phyloP scores from a whole-genome alignment of 1,140 invertebrate genomes.

The Physella acuta region DNA sequence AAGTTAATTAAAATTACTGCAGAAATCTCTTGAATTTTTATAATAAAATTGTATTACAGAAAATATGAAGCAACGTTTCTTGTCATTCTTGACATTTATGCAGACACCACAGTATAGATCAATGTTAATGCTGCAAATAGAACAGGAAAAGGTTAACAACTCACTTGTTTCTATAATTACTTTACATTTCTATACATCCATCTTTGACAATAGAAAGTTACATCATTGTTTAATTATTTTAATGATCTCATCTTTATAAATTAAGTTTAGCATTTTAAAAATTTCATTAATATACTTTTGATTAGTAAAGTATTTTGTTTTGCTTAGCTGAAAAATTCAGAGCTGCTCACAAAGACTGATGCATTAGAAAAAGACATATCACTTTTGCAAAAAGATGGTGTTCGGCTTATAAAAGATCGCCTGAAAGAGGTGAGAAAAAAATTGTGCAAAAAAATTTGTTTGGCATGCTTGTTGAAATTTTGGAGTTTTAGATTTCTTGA shows the following conservation, averaged over 20 bases:
- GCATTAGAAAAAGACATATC: slow-evolving; percentile 90
- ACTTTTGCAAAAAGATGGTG: slow-evolving; percentile 85
- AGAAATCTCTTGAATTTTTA: no score
- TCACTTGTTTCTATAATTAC: no score
- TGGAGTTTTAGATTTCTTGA: no score
- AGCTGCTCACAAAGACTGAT: slow-evolving; percentile 68
- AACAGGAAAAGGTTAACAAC: slow-evolving; percentile 71
- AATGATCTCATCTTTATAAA: no score
- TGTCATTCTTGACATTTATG: slow-evolving; percentile 80
- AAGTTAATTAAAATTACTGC: no score
- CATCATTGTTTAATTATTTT: no score
- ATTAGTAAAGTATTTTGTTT: no score
- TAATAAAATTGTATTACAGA: slow-evolving; percentile 62
- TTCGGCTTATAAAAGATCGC: slow-evolving; percentile 82
- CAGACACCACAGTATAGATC: slow-evolving; percentile 74
- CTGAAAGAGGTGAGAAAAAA: slow-evolving; percentile 71
- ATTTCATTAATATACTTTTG: no score
- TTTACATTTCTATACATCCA: no score
- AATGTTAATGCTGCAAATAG: slow-evolving; percentile 76
- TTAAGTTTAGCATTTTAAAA: no score
- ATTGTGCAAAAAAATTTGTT: not conserved
- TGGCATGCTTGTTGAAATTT: no score
- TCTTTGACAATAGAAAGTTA: no score
- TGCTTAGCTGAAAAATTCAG: not conserved
- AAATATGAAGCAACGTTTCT: slow-evolving; percentile 79